phyloP scores from a whole-genome alignment of 2,888 invertebrate species.

The Agonum fuliginosum region DNA sequence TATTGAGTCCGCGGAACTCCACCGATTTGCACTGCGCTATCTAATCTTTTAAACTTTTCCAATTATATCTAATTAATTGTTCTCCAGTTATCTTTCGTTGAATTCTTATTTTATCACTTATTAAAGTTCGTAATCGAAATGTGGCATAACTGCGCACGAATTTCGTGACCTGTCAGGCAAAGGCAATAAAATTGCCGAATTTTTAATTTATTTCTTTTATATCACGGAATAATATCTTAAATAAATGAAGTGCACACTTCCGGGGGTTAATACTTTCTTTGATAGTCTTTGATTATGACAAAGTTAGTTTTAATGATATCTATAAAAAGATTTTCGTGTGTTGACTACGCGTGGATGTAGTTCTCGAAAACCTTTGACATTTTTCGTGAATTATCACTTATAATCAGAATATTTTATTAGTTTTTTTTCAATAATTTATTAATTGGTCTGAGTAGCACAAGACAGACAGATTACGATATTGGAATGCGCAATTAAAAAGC shows the following conservation, averaged over 20 bases:
- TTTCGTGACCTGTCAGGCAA: conserved; percentile 37
- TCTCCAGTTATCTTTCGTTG: conserved; percentile 40
- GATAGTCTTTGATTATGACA: conserved; percentile 6
- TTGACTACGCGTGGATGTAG: no score
- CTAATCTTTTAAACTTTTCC: conserved; percentile 51
- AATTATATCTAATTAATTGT: conserved; percentile 56
- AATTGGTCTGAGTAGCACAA: no score
- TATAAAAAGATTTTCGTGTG: not conserved
- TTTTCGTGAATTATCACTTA: no score
- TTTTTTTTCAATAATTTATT: no score
- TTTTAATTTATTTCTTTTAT: conserved; percentile 37
- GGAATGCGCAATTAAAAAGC: no score
- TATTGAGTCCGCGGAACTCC: conserved; percentile 36
- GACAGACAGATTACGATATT: no score
- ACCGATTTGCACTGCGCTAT: conserved; percentile 30
- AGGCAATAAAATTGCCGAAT: conserved; percentile 3
- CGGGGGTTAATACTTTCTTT: not conserved
- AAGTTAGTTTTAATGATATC: conserved; percentile 8
- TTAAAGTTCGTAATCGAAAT: conserved; percentile 48
- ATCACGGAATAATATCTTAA: conserved; percentile 19
- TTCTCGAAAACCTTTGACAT: no score
- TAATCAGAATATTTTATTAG: no score
- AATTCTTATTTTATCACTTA: conserved; percentile 41
- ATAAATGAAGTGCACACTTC: conserved; percentile 12
- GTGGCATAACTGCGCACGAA: conserved; percentile 1